Percentiles rank a stretch among this genome's conserved stretches.
These are phyloP conservation scores for Cheumatopsyche charites DNA, from an alignment of 1,140 invertebrate species.

Conservation along the genomic window DNA sequence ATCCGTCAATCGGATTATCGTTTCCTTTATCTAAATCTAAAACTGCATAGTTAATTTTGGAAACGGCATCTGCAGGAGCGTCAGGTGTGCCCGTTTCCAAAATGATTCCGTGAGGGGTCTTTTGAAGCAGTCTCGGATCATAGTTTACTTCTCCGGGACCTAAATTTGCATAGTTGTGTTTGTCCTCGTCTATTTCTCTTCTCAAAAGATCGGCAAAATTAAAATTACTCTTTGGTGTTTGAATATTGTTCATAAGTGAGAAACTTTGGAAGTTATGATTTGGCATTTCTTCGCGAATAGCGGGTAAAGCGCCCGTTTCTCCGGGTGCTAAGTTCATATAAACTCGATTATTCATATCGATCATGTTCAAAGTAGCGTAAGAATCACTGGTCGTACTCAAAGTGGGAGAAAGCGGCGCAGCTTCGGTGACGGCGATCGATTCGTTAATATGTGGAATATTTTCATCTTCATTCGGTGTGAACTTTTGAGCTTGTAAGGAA, in stretches of 20 bases:
- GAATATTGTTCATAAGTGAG: neutral
- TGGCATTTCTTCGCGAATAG: constrained; percentile 37
- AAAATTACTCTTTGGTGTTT: constrained; percentile 30
- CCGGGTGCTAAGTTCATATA: constrained; percentile 72
- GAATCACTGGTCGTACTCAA: constrained; percentile 57
- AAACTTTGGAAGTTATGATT: constrained; percentile 1
- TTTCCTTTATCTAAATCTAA: constrained; percentile 55
- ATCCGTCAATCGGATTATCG: constrained; percentile 41
- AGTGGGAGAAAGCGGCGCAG: constrained; percentile 55
- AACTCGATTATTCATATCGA: constrained; percentile 59
- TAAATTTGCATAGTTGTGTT: constrained; percentile 54
- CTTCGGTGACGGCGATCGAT: constrained; percentile 4
- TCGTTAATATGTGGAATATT: constrained; percentile 54
- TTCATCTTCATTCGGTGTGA: constrained; percentile 56
- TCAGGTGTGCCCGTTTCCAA: constrained; percentile 49
- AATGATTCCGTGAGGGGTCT: constrained; percentile 54
- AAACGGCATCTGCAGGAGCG: constrained; percentile 34
- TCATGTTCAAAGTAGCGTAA: constrained; percentile 62
- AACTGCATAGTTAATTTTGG: constrained; percentile 45
- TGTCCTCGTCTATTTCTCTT: constrained; percentile 49
- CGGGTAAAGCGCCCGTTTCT: constrained; percentile 30
- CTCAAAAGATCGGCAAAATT: constrained; percentile 48
- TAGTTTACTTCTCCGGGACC: constrained; percentile 48
- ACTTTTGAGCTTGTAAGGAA: constrained; percentile 57
- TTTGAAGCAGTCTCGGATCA: constrained; percentile 51